A percentile compares a stretch with the other conserved stretches of the same genome.
Evolutionary conservation across 1,140 invertebrate species (phyloP).

Genomic region (Brachionus calyciflorus): DNA sequence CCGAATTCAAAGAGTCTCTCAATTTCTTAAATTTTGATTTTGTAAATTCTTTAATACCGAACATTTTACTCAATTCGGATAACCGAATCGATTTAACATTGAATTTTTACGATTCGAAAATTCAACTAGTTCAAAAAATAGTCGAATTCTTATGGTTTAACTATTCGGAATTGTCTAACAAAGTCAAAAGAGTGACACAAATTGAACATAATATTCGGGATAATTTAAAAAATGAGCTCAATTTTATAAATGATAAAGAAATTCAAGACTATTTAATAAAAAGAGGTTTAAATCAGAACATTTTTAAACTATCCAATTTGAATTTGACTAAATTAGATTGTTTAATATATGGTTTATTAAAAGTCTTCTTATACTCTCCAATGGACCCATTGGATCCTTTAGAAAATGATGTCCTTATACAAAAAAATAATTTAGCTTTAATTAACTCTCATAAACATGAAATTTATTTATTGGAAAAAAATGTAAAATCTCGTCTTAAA

Average conservation of each 20-base stretch:
- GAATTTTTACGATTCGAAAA: neutral
- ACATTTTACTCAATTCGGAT: neutral
- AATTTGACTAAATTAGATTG: neutral
- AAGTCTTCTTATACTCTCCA: neutral
- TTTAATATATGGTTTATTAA: neutral
- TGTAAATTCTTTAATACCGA: neutral
- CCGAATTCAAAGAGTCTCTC: neutral
- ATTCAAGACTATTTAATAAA: neutral
- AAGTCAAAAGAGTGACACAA: neutral
- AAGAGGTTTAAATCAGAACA: neutral
- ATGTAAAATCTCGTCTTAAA: neutral
- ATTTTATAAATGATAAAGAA: neutral
- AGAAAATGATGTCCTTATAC: neutral
- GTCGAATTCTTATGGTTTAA: neutral
- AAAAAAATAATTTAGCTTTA: neutral
- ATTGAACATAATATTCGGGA: neutral
- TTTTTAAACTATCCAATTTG: neutral
- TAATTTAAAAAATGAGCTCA: neutral
- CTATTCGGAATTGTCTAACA: neutral
- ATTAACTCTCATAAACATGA: neutral
- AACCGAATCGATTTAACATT: conserved; percentile 3
- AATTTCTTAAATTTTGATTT: neutral
- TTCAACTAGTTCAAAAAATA: neutral
- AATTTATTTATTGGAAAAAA: neutral
- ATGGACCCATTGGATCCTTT: conserved; percentile 7